phyloP scores from a whole-genome alignment of 1,140 invertebrate species.

The Caerostris darwini region DNA sequence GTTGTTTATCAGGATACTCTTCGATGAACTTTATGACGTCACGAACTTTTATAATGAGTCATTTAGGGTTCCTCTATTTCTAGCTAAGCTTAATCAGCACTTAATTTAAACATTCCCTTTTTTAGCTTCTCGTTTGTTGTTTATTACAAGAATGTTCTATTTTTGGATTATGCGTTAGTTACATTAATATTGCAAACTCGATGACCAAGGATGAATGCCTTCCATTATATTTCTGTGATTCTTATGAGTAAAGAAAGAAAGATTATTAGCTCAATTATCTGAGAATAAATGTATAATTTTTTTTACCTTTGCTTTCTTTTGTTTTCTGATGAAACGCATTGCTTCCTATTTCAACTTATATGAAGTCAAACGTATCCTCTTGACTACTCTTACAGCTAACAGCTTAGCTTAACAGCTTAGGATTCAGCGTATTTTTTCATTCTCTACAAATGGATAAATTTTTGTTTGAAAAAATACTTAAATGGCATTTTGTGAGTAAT shows the following conservation, averaged over 20 bases:
- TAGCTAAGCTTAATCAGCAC: background rate
- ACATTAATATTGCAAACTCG: background rate
- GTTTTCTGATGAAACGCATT: background rate
- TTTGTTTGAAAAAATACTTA: too few species aligned
- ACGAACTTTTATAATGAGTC: conserved; percentile 7
- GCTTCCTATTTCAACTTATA: too few species aligned
- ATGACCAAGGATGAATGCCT: background rate
- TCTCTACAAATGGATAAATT: too few species aligned
- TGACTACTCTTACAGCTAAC: too few species aligned
- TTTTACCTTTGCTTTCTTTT: background rate
- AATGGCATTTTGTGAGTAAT: too few species aligned
- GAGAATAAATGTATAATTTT: background rate
- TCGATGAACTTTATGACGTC: conserved; percentile 60
- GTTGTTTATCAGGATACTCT: conserved; percentile 48
- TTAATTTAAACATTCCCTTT: background rate
- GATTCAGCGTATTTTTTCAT: too few species aligned
- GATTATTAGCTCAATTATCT: background rate
- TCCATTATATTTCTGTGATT: background rate
- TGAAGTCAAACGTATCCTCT: too few species aligned
- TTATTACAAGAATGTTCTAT: background rate
- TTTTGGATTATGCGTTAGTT: background rate
- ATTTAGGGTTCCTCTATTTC: background rate
- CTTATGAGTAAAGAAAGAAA: background rate
- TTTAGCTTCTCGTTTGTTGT: background rate
- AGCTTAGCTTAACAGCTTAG: too few species aligned